These are phyloP conservation scores for Nematostella vectensis DNA, from an alignment of 92 coral and sea anemone genomes.

Conservation along the genomic window DNA sequence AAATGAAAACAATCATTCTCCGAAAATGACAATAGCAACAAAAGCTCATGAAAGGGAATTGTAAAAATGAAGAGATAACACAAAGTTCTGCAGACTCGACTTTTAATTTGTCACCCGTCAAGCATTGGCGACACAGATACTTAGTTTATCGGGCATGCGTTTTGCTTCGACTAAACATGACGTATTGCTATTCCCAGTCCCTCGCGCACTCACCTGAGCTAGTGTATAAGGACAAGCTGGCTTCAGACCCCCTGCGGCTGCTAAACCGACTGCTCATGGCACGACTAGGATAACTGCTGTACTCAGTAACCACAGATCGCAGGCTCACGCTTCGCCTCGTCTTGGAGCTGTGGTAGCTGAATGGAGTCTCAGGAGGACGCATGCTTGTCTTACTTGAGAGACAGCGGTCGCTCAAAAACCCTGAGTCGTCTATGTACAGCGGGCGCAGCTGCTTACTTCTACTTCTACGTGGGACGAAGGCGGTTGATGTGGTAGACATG, in stretches of 20 bases:
- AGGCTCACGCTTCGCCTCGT: constrained; percentile 35
- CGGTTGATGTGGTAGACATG: constrained; percentile 5
- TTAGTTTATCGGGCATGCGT: no score
- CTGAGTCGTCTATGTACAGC: constrained; percentile 29
- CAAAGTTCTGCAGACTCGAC: no score
- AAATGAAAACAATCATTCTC: no score
- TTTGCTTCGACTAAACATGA: no score
- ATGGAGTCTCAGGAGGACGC: constrained; percentile 45
- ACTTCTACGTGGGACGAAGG: constrained; percentile 6
- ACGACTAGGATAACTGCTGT: constrained; percentile 53
- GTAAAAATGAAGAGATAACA: no score
- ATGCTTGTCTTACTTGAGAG: constrained; percentile 34
- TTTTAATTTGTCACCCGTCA: no score
- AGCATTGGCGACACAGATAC: no score
- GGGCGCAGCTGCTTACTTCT: constrained; percentile 17
- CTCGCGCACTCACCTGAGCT: constrained; percentile 24
- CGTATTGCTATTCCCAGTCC: no score
- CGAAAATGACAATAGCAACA: no score
- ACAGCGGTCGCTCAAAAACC: constrained; percentile 31
- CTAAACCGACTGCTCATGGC: constrained; percentile 30
- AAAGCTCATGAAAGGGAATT: no score
- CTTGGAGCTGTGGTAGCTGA: constrained; percentile 20
- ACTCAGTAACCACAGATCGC: constrained; percentile 45
- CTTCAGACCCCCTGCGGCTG: constrained; percentile 15
- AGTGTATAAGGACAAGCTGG: constrained; percentile 20